phyloP scores from a whole-genome alignment of 2,888 invertebrate species.

The Cataglyphis livida region DNA sequence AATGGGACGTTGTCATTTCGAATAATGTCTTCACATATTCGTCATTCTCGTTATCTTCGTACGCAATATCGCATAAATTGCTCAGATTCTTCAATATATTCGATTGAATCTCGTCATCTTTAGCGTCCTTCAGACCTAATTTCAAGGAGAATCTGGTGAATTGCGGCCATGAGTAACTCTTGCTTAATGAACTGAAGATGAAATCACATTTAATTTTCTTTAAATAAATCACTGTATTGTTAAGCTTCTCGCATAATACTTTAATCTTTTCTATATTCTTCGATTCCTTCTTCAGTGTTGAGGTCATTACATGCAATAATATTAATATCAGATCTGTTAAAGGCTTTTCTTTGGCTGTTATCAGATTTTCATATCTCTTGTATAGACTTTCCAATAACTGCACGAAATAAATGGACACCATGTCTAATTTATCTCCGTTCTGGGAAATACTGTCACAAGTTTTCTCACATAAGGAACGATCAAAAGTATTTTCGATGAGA shows the following conservation, averaged over 20 bases:
- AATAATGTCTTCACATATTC: constrained; percentile 87
- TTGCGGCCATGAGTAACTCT: constrained; percentile 81
- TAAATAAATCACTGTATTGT: constrained; percentile 69
- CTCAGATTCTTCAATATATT: constrained; percentile 88
- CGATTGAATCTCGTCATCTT: constrained; percentile 79
- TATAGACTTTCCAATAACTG: constrained; percentile 78
- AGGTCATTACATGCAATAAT: constrained; percentile 78
- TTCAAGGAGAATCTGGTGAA: constrained; percentile 88
- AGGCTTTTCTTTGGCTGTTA: constrained; percentile 60
- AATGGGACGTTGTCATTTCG: constrained; percentile 92
- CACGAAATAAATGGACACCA: constrained; percentile 75
- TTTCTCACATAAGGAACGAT: constrained; percentile 68
- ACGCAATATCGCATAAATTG: constrained; percentile 87
- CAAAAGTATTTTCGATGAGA: constrained; percentile 86
- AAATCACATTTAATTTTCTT: constrained; percentile 63
- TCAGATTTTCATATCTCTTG: constrained; percentile 66
- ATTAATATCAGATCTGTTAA: constrained; percentile 78
- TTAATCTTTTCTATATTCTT: constrained; percentile 78
- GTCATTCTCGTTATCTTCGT: constrained; percentile 86
- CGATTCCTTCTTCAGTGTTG: constrained; percentile 80
- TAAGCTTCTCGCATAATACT: constrained; percentile 73
- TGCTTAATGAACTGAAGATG: constrained; percentile 76
- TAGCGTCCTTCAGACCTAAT: constrained; percentile 87
- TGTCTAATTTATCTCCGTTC: constrained; percentile 81
- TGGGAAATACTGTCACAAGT: constrained; percentile 77